Conservation (phyloP, 2,113 vertebrate species). For the Butastur rufipennis region DNA sequence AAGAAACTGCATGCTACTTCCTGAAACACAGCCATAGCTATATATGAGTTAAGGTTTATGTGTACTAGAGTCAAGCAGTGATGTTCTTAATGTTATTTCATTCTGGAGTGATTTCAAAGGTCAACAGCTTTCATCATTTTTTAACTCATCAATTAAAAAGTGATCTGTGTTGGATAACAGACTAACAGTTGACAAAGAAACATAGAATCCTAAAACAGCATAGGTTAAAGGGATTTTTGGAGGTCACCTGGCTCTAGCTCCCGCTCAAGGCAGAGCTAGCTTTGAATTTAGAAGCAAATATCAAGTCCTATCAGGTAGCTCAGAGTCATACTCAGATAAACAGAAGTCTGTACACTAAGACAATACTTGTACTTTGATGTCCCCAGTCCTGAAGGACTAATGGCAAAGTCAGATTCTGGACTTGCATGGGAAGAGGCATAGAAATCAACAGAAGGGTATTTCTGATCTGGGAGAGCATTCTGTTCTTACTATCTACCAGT, state of each 20-base stretch:
- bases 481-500: neutral
- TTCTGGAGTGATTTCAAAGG: neutral
- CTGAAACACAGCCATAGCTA: neutral
- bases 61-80: neutral
- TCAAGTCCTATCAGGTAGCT: neutral
- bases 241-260: neutral
- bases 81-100: neutral
- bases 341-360: neutral
- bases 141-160: neutral
- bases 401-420: neutral
- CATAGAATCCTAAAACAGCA: neutral
- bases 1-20: neutral
- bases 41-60: neutral
- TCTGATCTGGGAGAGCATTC: neutral
- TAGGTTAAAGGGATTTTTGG: neutral
- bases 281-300: neutral
- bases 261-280: neutral
- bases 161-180: neutral
- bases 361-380: neutral
- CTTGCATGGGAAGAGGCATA: neutral
- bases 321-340: neutral
- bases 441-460: neutral
- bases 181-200: neutral
- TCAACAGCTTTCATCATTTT: neutral
- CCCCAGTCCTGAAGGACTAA: neutral